Conservation (phyloP, 2,888 invertebrate genomes). For the Thymelicus lineola region DNA sequence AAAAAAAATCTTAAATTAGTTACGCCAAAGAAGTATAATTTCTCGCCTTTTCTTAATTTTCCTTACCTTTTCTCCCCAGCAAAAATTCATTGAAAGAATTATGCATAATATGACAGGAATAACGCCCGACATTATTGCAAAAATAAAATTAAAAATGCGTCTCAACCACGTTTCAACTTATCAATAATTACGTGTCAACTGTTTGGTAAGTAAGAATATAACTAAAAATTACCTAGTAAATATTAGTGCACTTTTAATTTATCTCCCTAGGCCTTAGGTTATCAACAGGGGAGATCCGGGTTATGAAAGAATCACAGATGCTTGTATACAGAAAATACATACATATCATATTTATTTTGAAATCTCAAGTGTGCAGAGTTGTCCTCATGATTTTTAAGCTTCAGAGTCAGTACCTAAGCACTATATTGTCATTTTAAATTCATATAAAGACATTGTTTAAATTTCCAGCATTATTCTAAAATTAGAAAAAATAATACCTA, state of each 20-base stretch:
- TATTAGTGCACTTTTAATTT: neutral
- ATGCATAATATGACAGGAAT: neutral
- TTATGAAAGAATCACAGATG: neutral
- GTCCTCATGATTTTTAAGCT: too few species aligned
- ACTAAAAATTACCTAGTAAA: neutral
- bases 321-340: too few species aligned
- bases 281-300: neutral
- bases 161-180: neutral
- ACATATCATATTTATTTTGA: too few species aligned
- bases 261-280: neutral
- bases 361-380: too few species aligned
- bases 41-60: neutral
- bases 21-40: too few species aligned
- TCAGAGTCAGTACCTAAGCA: too few species aligned
- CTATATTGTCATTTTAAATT: too few species aligned
- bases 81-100: neutral
- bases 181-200: neutral
- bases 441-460: too few species aligned
- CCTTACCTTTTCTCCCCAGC: neutral
- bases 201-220: neutral
- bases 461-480: too few species aligned
- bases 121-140: neutral
- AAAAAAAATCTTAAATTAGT: too few species aligned
- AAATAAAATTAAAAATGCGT: neutral
- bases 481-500: too few species aligned